These are phyloP conservation scores for Fulmarus glacialis DNA, from an alignment of 2,113 vertebrate species.

Conservation along the genomic window DNA sequence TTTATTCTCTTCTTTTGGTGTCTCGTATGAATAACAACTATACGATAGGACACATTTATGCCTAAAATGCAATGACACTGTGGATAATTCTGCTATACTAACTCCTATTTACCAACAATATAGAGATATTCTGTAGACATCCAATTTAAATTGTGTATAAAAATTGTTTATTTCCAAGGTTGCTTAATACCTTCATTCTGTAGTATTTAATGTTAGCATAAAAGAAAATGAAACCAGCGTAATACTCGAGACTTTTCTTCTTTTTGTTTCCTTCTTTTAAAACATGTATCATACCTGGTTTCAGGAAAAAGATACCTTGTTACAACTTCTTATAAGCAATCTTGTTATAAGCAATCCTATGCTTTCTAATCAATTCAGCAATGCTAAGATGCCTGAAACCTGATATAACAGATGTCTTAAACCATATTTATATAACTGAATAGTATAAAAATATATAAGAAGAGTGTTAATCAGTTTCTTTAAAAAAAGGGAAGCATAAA, in stretches of 20 bases:
- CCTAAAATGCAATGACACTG: neutral
- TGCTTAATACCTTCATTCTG: neutral
- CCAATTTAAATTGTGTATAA: neutral
- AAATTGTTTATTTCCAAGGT: neutral
- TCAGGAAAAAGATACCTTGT: neutral
- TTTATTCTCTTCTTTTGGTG: neutral
- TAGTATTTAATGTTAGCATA: neutral
- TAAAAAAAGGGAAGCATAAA: neutral
- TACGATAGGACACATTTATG: neutral
- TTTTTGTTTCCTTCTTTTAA: neutral
- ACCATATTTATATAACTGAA: neutral
- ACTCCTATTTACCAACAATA: neutral
- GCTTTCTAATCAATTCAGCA: neutral
- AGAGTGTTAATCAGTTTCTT: neutral
- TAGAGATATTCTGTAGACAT: accelerated
- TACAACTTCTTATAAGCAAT: neutral
- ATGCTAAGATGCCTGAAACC: neutral
- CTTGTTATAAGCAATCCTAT: neutral
- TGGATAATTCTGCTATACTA: neutral
- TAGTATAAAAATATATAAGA: neutral
- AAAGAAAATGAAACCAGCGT: neutral
- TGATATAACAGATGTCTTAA: neutral
- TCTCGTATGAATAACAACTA: neutral
- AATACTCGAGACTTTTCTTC: no score
- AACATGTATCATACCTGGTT: neutral